A percentile compares a stretch with the other conserved stretches of the same genome.
Conservation (phyloP, 1,140 invertebrate species). For the Diorhabda carinulata region DNA sequence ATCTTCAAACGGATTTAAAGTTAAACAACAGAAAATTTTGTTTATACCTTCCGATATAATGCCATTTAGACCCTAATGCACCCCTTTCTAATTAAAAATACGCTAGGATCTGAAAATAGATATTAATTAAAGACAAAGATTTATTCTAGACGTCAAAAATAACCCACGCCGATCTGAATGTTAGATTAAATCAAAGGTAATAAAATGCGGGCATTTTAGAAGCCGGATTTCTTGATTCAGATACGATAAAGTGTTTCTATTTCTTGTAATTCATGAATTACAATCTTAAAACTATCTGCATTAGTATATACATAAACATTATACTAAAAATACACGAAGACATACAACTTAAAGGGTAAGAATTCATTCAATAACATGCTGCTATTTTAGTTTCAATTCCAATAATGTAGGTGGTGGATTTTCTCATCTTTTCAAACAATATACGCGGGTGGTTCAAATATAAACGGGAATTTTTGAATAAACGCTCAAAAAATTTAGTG, state of each 20-base stretch:
- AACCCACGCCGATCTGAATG: constrained; percentile 36
- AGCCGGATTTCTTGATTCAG: constrained; percentile 32
- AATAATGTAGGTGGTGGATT: no score
- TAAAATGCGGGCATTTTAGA: constrained; percentile 43
- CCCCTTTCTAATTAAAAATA: constrained; percentile 32
- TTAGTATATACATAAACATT: constrained; percentile 26
- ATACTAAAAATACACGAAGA: constrained; percentile 28
- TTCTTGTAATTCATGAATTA: constrained; percentile 36
- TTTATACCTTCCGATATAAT: no score
- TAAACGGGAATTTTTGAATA: no score
- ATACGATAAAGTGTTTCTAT: constrained; percentile 35
- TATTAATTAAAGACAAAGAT: constrained; percentile 43
- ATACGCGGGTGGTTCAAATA: no score
- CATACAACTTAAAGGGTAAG: no score
- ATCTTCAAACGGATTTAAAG: no score
- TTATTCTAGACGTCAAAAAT: constrained; percentile 38
- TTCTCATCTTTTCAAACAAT: no score
- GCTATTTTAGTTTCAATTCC: no score
- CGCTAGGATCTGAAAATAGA: constrained; percentile 31
- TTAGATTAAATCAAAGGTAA: constrained; percentile 38
- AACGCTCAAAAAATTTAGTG: no score
- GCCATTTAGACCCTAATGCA: background rate
- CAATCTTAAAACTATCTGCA: constrained; percentile 28
- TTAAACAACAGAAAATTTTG: no score
- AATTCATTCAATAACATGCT: no score